Evolutionary conservation across 2,888 invertebrate species (phyloP).

Genomic region (Eilema sororculum): DNA sequence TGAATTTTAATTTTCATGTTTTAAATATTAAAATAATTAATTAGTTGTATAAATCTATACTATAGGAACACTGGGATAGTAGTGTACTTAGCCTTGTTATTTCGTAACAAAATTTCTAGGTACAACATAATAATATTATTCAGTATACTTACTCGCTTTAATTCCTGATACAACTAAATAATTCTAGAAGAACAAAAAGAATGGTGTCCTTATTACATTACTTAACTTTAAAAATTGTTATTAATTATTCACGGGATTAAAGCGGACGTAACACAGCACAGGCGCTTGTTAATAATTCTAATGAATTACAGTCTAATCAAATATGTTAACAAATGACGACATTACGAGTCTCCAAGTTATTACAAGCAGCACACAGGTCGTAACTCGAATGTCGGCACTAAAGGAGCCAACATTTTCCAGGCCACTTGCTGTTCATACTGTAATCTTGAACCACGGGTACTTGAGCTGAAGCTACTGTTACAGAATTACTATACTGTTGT

Average conservation of each 20-base stretch:
- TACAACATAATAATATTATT: no score
- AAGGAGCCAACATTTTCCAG: not conserved
- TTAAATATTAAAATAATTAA: not conserved
- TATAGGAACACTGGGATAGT: no score
- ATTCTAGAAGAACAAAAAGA: not conserved
- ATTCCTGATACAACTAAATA: no score
- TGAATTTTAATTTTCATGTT: constrained; percentile 18
- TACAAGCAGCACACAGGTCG: constrained; percentile 43
- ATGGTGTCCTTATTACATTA: not conserved
- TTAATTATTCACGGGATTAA: not conserved
- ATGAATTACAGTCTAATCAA: constrained; percentile 52
- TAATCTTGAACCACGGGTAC: not conserved
- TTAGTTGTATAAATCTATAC: not conserved
- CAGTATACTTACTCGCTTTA: no score
- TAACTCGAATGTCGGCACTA: constrained; percentile 20
- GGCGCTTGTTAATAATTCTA: constrained; percentile 42
- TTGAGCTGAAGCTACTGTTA: not conserved
- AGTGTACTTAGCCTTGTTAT: not conserved
- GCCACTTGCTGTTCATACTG: not conserved
- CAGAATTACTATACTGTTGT: not conserved
- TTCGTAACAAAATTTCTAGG: no score
- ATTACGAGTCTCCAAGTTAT: constrained; percentile 46
- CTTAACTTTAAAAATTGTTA: not conserved
- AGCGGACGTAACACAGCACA: not conserved
- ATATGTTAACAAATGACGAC: constrained; percentile 52